Percentiles rank a stretch among this genome's conserved stretches.
Conservation (phyloP, 2,113 vertebrate genomes). For the Mesitornis unicolor region DNA sequence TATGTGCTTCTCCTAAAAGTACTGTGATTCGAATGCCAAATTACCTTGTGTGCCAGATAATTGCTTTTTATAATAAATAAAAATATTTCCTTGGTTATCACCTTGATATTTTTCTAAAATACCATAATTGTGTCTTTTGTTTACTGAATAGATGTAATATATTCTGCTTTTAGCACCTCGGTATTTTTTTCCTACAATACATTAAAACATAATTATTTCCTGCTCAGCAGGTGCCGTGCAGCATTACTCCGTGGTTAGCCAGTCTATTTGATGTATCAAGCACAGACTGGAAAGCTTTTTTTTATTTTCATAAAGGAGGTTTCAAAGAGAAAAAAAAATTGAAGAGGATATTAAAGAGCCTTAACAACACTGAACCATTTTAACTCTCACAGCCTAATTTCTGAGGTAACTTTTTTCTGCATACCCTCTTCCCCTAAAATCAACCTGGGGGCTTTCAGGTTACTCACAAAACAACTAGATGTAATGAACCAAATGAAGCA, state of each 20-base stretch:
- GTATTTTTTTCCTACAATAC: neutral
- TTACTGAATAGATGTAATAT: neutral
- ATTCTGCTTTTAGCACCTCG: neutral
- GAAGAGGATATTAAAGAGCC: neutral
- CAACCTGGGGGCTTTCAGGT: neutral
- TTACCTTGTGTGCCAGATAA: neutral
- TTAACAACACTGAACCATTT: neutral
- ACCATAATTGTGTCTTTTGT: neutral
- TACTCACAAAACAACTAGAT: neutral
- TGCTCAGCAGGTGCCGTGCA: neutral
- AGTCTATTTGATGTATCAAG: neutral
- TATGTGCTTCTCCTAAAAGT: neutral
- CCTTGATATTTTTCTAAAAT: neutral
- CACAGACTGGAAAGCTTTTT: neutral
- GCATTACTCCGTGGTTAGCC: neutral
- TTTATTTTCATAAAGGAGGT: neutral
- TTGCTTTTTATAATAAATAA: neutral
- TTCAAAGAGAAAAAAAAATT: neutral
- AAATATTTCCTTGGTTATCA: neutral
- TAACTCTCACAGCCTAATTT: neutral
- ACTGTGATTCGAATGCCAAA: constrained; percentile 8
- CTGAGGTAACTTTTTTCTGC: neutral
- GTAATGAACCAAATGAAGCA: neutral
- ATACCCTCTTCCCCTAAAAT: neutral
- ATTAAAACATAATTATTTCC: neutral